Base-by-base conservation (phyloP, 2,113 vertebrate genomes). In the Macrotis lagotis region DNA sequence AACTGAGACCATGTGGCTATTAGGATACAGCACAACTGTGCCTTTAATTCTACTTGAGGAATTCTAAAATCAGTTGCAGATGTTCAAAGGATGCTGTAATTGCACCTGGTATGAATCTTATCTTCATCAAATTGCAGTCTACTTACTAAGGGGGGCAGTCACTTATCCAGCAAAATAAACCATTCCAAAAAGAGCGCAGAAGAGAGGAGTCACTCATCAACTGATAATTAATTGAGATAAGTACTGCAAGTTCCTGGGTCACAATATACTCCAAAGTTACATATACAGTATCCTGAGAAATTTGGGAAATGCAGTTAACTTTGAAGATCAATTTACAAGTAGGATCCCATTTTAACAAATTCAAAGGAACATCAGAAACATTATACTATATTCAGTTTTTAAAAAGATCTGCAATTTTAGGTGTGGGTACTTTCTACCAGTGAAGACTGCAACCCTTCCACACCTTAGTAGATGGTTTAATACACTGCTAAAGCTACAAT, bases 301-400 rank as follows among this genome's bases (percentile, higher is more conserved):
- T 47, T 49, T 59, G 93, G 52, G 88, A 50, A 51, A 94, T 92
- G 52, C 0, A 91, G 52, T 51, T 89, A 88, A 90, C 22, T 50
- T 55, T 66, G 55, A 37, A 91, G 49, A 14, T 53, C 50, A 90
- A 95, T 19, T 90, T 90, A 94, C 93, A 52, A 24, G 48, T 93
- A 96, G 92, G 96, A 97, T 96, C 91, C 59, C 66, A 94, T 96
- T 97, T 97, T 92, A 96, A 94, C 37, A 89, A 91, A 93, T 88
- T 88, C 50, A 92, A 93, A 95, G 92, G 53, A 44, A 95, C 53
- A 91, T 74, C n/a, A 94, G 93, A 95, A 53, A 37, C 83, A 91
- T 11, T 92, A 74, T 44, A 50, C 66, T 92, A 9, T 50, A 25
- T 55, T 59, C 0, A 2, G 10, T 25, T 11, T 51, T 37, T 55